Evolutionary conservation across 2,888 invertebrate species (phyloP).

Genomic region (Lysandra bellargus): DNA sequence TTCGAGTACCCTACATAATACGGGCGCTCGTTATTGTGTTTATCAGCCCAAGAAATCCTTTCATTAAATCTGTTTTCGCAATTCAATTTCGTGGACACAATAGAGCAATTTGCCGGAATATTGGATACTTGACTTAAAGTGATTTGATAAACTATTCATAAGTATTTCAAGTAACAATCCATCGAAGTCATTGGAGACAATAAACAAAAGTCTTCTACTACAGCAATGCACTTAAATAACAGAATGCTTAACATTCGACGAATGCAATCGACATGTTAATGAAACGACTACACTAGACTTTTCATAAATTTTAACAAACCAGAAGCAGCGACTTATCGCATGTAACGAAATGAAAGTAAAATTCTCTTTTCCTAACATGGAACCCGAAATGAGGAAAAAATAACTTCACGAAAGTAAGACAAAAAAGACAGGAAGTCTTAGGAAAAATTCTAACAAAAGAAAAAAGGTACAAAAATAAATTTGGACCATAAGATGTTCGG

Average conservation of each 20-base stretch:
- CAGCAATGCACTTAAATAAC: neutral
- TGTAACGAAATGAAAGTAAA: conserved; percentile 20
- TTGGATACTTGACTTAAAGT: neutral
- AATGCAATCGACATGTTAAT: neutral
- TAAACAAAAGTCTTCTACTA: neutral
- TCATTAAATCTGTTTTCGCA: conserved; percentile 1
- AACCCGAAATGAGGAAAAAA: conserved; percentile 13
- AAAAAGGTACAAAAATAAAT: neutral
- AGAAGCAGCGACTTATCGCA: conserved; percentile 20
- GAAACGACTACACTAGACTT: neutral
- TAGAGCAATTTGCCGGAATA: neutral
- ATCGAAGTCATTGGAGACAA: neutral
- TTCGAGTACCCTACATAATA: conserved; percentile 32
- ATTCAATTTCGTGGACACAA: conserved; percentile 12
- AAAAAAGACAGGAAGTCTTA: conserved; percentile 15
- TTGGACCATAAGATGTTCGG: neutral
- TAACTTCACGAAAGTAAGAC: neutral
- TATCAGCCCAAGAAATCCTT: conserved; percentile 26
- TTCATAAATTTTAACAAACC: conserved; percentile 20
- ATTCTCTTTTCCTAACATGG: conserved; percentile 19
- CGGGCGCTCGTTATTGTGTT: conserved; percentile 25
- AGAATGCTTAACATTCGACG: neutral
- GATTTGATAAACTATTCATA: neutral
- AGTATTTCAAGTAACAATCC: neutral
- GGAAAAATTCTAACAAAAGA: conserved; percentile 14